Base-by-base conservation (phyloP, 1,140 invertebrate genomes). In the Bombus balteatus region DNA sequence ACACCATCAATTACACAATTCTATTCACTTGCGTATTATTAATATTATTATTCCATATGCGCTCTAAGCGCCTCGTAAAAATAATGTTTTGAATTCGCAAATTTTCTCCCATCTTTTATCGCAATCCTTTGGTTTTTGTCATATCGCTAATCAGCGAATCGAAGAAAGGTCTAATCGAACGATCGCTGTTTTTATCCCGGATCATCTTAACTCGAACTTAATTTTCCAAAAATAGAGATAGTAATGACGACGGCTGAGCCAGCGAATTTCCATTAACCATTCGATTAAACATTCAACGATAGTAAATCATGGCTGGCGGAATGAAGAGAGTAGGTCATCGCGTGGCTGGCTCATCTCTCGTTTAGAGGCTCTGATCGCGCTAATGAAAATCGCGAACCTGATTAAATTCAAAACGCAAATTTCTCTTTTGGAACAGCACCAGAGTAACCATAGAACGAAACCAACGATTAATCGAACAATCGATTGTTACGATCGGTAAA, bases 1-100 rank as follows among this genome's bases (percentile, higher is more conserved):
- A n/a, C 75, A 22, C 34, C 83, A 32, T 80, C 72, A 53, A 72
- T 80, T 85, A 22, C 68, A 43, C 43, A 80, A 85, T 65, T 43
- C 53, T 25, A 65, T 72, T 79, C 68, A 41, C 22, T 78, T 47
- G 34, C n/a, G 34, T 59, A 32, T 66, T 28, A 70, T 70, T 77
- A 41, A 32, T 22, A 39, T 34, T 22, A 65, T 65, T 41, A 41
- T 68, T 57, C 18, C 10, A n/a, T 37, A 10, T 15, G 1, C 28
- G 22, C 3, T 25, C 12, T 15, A 25, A 8, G 9, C 34, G 37
- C 28, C 13, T 32, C 18, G 28, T 10, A 68, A 37, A 73, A n/a
- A 2, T 0, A 32, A 39, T 32, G 43, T 73, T 32, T 4, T 2
- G 4, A 32, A 32, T 22, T 74, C 47, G 41, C 9, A 12, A 18